These are phyloP conservation scores for Gila robusta DNA, from an alignment of 2,797 vertebrate genomes.

Conservation along the genomic window DNA sequence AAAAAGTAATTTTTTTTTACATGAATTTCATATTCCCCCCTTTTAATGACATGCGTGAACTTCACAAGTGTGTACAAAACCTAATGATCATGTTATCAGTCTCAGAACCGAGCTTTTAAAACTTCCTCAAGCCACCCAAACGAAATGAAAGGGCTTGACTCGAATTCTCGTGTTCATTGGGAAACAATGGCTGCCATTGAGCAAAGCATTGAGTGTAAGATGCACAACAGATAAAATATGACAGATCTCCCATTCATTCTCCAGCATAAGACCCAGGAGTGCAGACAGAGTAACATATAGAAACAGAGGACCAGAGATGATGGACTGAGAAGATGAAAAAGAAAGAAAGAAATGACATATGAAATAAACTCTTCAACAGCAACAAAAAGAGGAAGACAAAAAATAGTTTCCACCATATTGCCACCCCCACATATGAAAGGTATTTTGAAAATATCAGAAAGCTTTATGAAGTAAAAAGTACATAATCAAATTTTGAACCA, in stretches of 20 bases:
- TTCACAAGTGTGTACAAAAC: not conserved
- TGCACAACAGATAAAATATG: not conserved
- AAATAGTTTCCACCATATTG: not conserved
- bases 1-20: too few species aligned
- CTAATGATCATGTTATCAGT: conserved; percentile 6
- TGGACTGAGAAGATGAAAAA: not conserved
- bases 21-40: not conserved
- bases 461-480: not conserved
- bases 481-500: not conserved
- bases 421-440: not conserved
- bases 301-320: not conserved
- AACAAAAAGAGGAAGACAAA: conserved; percentile 4
- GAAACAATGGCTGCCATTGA: conserved; percentile 43
- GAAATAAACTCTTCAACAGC: not conserved
- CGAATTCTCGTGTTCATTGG: conserved; percentile 17
- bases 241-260: conserved; percentile 25
- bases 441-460: not conserved
- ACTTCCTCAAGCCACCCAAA: not conserved
- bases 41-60: not conserved
- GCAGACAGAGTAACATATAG: not conserved
- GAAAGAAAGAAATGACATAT: not conserved
- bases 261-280: not conserved
- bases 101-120: not conserved
- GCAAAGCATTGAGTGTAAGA: conserved; percentile 21
- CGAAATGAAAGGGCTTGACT: conserved; percentile 15